Base-by-base conservation (phyloP, 2,113 vertebrate genomes). In the Enhydra lutris region DNA sequence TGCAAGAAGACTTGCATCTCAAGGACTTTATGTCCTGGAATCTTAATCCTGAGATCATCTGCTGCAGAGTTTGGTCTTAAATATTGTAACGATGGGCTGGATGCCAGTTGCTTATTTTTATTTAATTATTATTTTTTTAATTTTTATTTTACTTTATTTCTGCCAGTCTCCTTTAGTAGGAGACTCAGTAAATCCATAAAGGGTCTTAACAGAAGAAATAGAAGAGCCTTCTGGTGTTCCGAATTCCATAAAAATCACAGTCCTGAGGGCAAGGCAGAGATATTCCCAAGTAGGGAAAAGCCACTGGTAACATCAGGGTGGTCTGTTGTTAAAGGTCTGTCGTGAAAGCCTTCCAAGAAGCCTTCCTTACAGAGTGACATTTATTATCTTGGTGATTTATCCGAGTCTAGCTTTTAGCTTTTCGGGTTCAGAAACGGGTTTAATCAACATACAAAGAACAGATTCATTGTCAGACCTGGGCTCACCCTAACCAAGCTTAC, bases 321-420 rank as follows among this genome's bases (percentile, higher is more conserved):
- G 34, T 85, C 73, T 47, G 82, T 34, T 79, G 0, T 86, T 74
- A 73, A 88, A 80, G 69, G 29, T 84, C 73, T 42, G 79, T 31
- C 47, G 0, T 89, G 69, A 79, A 89, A 84, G 76, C 29, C 34
- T 94, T 90, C 92, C 31, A 61, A 61, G 71, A 94, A 47, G n/a
- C 21, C 61, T 81, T 84, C 42, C 76, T 82, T 80, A 29, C 4
- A 65, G 42, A 78, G 85, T 88, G 84, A 65, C 80, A 69, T 39
- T 97, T 92, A 90, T 81, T 88, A 80, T 96, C 93, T 39, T 88
- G 87, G 39, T 83, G 93, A 85, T 82, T 95, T 81, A 90, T 73
- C 63, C 45, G 87, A 67, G 21, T 39, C 83, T 78, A 24, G 31
- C 55, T 87, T 74, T 87, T 79, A 92, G 87, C 84, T 67, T 96